Conservation (phyloP, 2,113 vertebrate species). For the Sula dactylatra region DNA sequence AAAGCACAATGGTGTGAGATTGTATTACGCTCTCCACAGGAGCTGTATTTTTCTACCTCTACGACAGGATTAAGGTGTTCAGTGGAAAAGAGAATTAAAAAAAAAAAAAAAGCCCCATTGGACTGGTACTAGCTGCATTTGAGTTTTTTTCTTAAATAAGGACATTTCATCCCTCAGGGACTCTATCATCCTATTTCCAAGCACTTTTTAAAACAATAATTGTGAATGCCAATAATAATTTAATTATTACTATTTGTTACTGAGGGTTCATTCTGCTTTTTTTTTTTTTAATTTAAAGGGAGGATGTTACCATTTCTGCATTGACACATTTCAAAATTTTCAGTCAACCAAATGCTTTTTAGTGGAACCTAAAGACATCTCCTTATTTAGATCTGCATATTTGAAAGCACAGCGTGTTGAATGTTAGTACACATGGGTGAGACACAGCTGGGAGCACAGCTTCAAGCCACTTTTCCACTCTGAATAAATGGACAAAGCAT, state of each 20-base stretch:
- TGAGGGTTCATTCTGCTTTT: background rate
- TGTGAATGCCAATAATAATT: background rate
- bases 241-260: background rate
- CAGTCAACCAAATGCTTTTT: slow-evolving; percentile 9
- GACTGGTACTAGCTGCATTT: background rate
- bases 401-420: slow-evolving; percentile 7
- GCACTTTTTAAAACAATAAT: background rate
- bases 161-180: background rate
- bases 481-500: background rate
- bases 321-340: slow-evolving; percentile 28
- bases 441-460: slow-evolving; percentile 51
- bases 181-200: background rate
- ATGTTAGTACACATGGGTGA: slow-evolving; percentile 7
- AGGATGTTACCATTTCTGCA: background rate
- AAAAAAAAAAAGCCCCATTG: background rate
- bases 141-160: background rate
- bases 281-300: background rate
- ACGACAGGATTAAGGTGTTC: slow-evolving; percentile 57
- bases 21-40: slow-evolving; percentile 51
- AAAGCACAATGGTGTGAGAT: slow-evolving; percentile 50
- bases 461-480: slow-evolving; percentile 22
- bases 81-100: slow-evolving; percentile 9
- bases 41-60: slow-evolving; percentile 46
- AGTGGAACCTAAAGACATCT: slow-evolving; percentile 13
- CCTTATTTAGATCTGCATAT: slow-evolving; percentile 38